Percentiles rank a stretch among this genome's conserved stretches.
These are phyloP conservation scores for Limnephilus lunatus DNA, from an alignment of 2,888 invertebrate genomes.

Conservation along the genomic window DNA sequence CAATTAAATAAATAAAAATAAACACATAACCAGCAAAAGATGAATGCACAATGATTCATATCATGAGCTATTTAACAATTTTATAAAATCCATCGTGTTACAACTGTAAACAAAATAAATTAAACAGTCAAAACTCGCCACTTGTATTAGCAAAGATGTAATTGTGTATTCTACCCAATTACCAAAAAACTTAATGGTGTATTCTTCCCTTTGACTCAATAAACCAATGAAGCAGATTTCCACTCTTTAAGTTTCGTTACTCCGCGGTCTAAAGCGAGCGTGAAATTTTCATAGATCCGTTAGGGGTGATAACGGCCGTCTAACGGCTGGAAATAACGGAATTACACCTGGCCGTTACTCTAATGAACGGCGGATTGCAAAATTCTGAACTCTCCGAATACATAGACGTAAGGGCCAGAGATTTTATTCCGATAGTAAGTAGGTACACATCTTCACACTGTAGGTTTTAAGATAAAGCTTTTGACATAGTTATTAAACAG, in stretches of 20 bases:
- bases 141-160: not conserved
- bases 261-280: slow-evolving; percentile 50
- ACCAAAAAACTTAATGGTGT: no score
- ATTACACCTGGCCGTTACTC: slow-evolving; percentile 39
- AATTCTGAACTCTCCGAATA: slow-evolving; percentile 6
- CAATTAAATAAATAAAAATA: no score
- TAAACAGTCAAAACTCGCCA: not conserved
- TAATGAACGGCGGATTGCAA: slow-evolving; percentile 38
- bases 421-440: not conserved
- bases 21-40: no score
- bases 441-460: not conserved
- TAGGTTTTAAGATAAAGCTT: not conserved
- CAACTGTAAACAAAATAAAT: not conserved
- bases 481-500: not conserved
- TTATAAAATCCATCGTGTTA: not conserved
- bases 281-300: slow-evolving; percentile 58
- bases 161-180: no score
- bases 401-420: not conserved
- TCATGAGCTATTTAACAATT: not conserved
- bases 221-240: not conserved
- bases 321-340: slow-evolving; percentile 41
- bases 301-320: slow-evolving; percentile 51
- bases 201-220: not conserved
- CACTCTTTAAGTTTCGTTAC: not conserved
- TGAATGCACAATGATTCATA: no score